phyloP scores from a whole-genome alignment of 2,888 invertebrate species.

The Tiphia femorata region DNA sequence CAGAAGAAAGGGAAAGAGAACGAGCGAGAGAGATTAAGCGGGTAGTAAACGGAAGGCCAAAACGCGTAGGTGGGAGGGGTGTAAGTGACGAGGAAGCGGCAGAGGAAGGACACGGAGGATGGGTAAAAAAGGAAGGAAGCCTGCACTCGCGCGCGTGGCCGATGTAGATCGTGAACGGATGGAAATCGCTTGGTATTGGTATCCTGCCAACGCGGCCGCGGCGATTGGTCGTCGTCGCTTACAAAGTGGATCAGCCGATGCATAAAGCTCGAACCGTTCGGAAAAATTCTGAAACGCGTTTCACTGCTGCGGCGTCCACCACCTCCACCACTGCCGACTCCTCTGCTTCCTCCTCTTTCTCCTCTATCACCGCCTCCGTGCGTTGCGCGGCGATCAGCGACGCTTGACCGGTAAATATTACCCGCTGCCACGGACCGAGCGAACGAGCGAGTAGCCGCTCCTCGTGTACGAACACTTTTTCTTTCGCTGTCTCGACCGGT shows the following conservation, averaged over 20 bases:
- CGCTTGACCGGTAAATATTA: conserved; percentile 51
- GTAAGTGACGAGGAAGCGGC: not conserved
- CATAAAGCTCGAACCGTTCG: conserved; percentile 33
- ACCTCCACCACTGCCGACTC: not conserved
- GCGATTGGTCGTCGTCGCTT: conserved; percentile 41
- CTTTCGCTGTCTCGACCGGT: conserved; percentile 53
- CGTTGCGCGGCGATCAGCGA: conserved; percentile 6
- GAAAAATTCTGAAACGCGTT: conserved; percentile 38
- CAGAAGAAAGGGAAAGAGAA: conserved; percentile 6
- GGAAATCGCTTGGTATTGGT: conserved; percentile 39
- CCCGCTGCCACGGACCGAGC: conserved; percentile 15
- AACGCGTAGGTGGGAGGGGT: not conserved
- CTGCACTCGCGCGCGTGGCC: conserved; percentile 1
- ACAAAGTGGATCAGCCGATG: conserved; percentile 46
- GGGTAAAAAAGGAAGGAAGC: not conserved
- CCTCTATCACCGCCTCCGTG: not conserved
- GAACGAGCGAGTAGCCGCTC: conserved; percentile 4
- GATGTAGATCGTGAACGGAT: conserved; percentile 6
- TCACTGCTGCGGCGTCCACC: conserved; percentile 5
- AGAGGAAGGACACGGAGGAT: not conserved
- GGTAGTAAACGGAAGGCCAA: not conserved
- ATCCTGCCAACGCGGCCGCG: conserved; percentile 39
- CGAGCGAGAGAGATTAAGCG: not conserved
- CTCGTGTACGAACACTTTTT: conserved; percentile 48
- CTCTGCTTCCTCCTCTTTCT: conserved; percentile 1